Evolutionary conservation across 2,113 vertebrate genomes (phyloP), one percentile per base, ranked within the genome.

Genomic region (Nesogale talazaci): DNA sequence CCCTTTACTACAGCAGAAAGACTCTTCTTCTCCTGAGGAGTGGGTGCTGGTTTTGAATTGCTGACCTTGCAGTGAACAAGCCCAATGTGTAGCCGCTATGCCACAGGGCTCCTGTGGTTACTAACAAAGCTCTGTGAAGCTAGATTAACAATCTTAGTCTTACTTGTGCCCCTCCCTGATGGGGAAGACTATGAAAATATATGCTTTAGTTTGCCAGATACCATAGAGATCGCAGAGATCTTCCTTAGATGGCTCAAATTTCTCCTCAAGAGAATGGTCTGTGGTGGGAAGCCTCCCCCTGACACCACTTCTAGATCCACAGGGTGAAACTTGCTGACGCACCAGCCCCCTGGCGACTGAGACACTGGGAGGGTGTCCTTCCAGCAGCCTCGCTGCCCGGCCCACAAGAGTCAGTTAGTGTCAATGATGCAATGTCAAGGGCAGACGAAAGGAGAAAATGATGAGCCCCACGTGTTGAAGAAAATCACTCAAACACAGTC

Each of bases 91-190:
- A 61, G 17, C 22, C 59, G 17, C 5, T 19, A 61, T 19, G 59
- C 16, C 59, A 61, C 59, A 61, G 15, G 59, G 59, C 22, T 61
- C 59, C 22, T 67, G 74, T 70, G n/a, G 15, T 34, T 34, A 70
- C 67, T 70, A n/a, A 70, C 17, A 82, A 42, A 79, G 83, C 67
- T 72, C 82, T 15, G 86, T 83, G 38, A 91, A 90, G 77, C 52
- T 72, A 87, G 9, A 91, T 84, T 31, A 92, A 84, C 79, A 11
- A 76, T 78, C 61, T 88, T 76, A 57, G 85, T 91, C 46, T 77
- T 87, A 40, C 81, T 89, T 83, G 59, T 20, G 40, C 89, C n/a
- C 56, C 36, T 90, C n/a, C 56, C 36, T 90, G 16, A 57, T 17
- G 19, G 17, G 90, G 17, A 92, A 89, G 90, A 61, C 15, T 7